A percentile compares a stretch with the other conserved stretches of the same genome.
Conservation (phyloP, 1,140 invertebrate species). For the Dendrolimus punctatus region DNA sequence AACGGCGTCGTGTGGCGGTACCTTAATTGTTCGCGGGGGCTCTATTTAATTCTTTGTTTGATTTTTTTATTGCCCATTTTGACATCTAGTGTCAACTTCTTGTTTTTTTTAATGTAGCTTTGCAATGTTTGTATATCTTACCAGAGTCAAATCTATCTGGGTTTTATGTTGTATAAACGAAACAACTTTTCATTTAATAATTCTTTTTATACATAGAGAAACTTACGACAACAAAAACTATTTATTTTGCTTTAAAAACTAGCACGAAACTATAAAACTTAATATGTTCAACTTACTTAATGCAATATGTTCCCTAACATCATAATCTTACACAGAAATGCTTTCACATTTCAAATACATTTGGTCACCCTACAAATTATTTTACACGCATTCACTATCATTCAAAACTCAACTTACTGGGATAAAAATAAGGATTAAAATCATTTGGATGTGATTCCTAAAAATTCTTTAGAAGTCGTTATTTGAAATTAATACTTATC, state of each 20-base stretch:
- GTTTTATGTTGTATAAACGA: slow-evolving; percentile 4
- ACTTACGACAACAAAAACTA: not conserved
- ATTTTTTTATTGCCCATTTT: slow-evolving; percentile 13
- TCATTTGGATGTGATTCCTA: slow-evolving; percentile 2
- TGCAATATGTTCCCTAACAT: slow-evolving; percentile 47
- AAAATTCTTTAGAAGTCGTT: too few species aligned
- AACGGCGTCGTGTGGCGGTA: slow-evolving; percentile 19
- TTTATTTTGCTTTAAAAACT: not conserved
- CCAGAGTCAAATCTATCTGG: not conserved
- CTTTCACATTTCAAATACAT: slow-evolving; percentile 51
- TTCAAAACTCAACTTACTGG: slow-evolving; percentile 8
- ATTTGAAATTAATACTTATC: slow-evolving; percentile 15
- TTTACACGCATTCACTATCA: slow-evolving; percentile 16
- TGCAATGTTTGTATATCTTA: too few species aligned
- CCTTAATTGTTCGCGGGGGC: slow-evolving; percentile 40
- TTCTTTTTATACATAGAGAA: not conserved
- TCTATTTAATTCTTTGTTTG: slow-evolving; percentile 17
- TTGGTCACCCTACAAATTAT: slow-evolving; percentile 46
- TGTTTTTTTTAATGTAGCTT: too few species aligned
- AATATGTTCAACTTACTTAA: slow-evolving; percentile 28
- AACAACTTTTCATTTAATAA: too few species aligned
- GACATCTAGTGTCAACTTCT: too few species aligned
- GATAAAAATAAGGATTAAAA: slow-evolving; percentile 11
- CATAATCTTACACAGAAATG: slow-evolving; percentile 68
- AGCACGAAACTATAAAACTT: slow-evolving; percentile 29